Evolutionary conservation across 2,113 vertebrate genomes (phyloP).

Genomic region (Mesitornis unicolor): DNA sequence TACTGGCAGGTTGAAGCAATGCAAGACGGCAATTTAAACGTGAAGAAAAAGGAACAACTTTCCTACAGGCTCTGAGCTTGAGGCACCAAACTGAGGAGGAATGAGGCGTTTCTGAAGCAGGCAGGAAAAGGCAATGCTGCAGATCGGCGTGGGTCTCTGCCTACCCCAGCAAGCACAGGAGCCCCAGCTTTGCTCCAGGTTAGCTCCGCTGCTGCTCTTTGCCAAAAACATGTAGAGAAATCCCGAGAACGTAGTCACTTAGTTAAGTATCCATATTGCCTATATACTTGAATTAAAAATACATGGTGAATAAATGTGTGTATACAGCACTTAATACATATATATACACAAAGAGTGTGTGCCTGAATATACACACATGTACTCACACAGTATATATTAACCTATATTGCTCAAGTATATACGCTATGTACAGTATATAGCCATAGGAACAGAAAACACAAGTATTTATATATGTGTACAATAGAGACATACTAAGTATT

Average conservation of each 20-base stretch:
- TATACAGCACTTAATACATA: not conserved
- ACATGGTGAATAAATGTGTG: constrained; percentile 25
- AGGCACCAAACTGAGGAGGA: not conserved
- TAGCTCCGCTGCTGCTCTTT: not conserved
- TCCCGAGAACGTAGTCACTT: not conserved
- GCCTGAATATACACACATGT: not conserved
- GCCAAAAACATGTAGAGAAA: not conserved
- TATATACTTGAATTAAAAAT: constrained; percentile 55
- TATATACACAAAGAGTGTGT: not conserved
- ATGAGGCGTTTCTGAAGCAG: not conserved
- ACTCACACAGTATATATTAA: constrained; percentile 41
- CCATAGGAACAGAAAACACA: constrained; percentile 34
- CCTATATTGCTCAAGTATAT: constrained; percentile 66
- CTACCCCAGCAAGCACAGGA: not conserved
- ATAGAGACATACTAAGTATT: not conserved
- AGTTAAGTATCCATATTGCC: constrained; percentile 20
- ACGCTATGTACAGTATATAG: constrained; percentile 42
- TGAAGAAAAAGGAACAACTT: not conserved
- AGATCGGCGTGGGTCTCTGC: not conserved
- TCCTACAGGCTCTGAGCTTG: not conserved
- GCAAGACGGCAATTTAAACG: not conserved
- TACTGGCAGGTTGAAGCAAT: not conserved
- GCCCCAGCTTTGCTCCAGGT: not conserved
- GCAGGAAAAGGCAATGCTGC: not conserved
- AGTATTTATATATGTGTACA: constrained; percentile 36